Evolutionary conservation across 1,140 invertebrate genomes (phyloP), one percentile per base, ranked within the genome.

Genomic region (Pseudomyrmex gracilis): DNA sequence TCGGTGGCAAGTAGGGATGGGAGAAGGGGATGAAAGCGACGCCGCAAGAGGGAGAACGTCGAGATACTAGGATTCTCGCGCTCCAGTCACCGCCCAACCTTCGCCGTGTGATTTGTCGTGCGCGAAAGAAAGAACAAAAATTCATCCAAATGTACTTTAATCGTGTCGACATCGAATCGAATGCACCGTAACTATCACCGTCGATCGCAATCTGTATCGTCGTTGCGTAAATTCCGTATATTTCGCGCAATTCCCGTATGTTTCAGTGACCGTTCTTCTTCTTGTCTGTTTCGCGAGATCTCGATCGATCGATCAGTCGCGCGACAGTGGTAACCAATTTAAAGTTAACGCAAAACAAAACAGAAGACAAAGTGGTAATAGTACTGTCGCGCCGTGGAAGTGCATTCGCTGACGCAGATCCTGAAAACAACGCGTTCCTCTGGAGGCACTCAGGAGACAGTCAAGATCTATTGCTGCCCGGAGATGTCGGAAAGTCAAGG

Each of bases 401-500:
- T 66, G 49, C 67, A 45, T 15, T 47, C 66, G 77, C 45, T 60
- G 66, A 55, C 63, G 80, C 77, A 71, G 45, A 78, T 67, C 58
- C 63, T 64, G 83, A 53, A 57, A 73, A 12, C 61, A 85, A 66
- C 87, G 47, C 80, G 66, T 82, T 91, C 93, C 93, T 94, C 96
- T 96, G 96, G 96, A 96, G 96, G 95, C 95, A 92, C 94, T 96
- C 93, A 95, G 96, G 91, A 95, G 95, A 90, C 96, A 96, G 92
- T 96, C 96, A 94, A 95, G 96, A 95, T 96, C 95, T 93, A 96
- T 96, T 93, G 96, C 96, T 93, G 95, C 96, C 90, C 95, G 95
- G 92, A 96, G 95, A 95, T 96, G 95, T 93, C 95, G 95, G 92
- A 95, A 96, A 94, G 95, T 96, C 93, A 96, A 96, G 95, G 96